Evolutionary conservation across 2,888 invertebrate genomes (phyloP), one percentile per base, ranked within the genome.

Genomic region (Cephus pulcher): DNA sequence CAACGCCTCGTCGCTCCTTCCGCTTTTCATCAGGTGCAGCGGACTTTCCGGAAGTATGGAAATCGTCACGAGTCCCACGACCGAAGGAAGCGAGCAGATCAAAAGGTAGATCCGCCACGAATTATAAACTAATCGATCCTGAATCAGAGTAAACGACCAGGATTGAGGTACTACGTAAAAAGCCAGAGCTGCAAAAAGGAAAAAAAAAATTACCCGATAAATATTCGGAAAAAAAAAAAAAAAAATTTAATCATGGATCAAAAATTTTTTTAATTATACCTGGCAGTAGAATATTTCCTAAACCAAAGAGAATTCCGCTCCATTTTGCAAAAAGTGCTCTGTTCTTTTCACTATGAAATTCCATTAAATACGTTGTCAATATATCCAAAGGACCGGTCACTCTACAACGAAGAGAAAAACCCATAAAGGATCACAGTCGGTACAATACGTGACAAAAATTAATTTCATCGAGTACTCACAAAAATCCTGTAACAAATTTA

Each of bases 331-430:
- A 94, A 23, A 94, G 92, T 1, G 95, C 93, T 12, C 96, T 93
- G 83, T 95, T 93, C 80, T 94, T 93, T 0, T 94, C 92, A 34
- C 95, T 93, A 88, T 96, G 96, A 78, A 96, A 93, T 90, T 97
- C 97, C 0, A 95, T 95, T 74, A 96, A 87, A 89, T 96, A 96
- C 0, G 95, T 93, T 87, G 95, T 94, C 73, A 96, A 90, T 6
- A 96, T 94, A 0, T 96, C 95, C 88, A 95, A 95, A 0, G 96
- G 96, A 1, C 96, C 96, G 83, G 94, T 94, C 78, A 93, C 93
- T 80, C 95, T 95, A 85, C 84, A 76, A 76, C 11, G 34, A 78
- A 76, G 73, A 77, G 92, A 93, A 88, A 92, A 93, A 6, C 92
- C 93, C 87, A 85, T 90, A 89, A 79, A 30, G 30, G 12, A 30